phyloP scores from a whole-genome alignment of 2,113 vertebrate genomes.

The Saguinus imperator region DNA sequence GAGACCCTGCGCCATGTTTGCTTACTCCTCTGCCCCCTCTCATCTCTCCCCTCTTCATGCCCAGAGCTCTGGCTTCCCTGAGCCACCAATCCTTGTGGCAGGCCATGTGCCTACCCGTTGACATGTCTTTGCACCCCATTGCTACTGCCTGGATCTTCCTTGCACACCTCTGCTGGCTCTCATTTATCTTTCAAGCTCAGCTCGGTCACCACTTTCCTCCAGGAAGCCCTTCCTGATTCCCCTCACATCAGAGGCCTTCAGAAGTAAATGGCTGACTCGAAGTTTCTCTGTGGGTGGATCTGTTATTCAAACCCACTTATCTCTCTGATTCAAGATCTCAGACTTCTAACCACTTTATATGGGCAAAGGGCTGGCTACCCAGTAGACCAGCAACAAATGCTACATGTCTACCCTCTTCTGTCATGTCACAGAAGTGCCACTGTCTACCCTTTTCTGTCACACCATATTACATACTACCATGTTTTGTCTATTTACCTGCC shows the following conservation, averaged over 20 bases:
- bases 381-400: background rate
- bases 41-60: accelerated
- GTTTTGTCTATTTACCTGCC: background rate
- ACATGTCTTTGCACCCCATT: background rate
- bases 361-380: background rate
- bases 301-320: background rate
- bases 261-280: background rate
- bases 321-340: background rate
- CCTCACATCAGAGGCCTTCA: background rate
- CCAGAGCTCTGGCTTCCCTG: background rate
- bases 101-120: accelerated
- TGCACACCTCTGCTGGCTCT: background rate
- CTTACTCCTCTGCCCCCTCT: background rate
- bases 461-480: accelerated
- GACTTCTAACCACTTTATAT: no score
- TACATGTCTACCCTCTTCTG: no score
- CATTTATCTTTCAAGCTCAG: background rate
- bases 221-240: background rate
- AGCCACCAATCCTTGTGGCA: background rate
- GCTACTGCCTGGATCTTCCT: background rate
- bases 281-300: background rate
- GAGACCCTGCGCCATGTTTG: background rate
- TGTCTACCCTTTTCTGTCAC: background rate
- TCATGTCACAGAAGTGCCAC: background rate
- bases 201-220: background rate